Conservation (phyloP, 1,140 invertebrate genomes). For the Metopolophium dirhodum region DNA sequence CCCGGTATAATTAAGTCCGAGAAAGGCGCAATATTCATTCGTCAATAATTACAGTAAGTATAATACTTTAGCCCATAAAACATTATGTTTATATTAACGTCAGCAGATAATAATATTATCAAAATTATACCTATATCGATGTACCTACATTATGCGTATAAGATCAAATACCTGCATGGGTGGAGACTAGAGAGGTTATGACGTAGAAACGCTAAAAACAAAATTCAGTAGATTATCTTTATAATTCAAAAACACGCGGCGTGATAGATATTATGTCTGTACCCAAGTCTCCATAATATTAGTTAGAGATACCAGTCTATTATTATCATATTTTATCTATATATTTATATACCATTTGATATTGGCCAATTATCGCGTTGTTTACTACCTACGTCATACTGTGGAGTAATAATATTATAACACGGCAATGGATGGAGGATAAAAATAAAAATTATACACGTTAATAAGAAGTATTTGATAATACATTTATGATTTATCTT, state of each 20-base stretch:
- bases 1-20: not conserved
- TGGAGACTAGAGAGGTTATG: not conserved
- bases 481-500: too few species aligned
- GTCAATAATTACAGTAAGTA: not conserved
- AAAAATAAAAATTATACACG: not conserved
- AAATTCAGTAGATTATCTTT: not conserved
- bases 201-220: not conserved
- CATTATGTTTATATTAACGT: not conserved
- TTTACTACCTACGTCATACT: not conserved
- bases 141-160: not conserved
- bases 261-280: not conserved
- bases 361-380: not conserved
- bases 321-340: not conserved
- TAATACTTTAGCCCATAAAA: not conserved
- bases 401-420: not conserved
- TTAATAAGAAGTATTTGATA: too few species aligned
- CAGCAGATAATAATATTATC: not conserved
- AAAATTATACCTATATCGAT: not conserved
- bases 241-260: not conserved
- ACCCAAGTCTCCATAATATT: not conserved
- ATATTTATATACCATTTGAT: not conserved
- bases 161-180: not conserved
- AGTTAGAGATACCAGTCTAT: not conserved
- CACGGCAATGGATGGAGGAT: not conserved
- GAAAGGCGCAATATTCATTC: not conserved